Conservation (phyloP, 2,797 vertebrate species). For the Steatocranus sp. region DNA sequence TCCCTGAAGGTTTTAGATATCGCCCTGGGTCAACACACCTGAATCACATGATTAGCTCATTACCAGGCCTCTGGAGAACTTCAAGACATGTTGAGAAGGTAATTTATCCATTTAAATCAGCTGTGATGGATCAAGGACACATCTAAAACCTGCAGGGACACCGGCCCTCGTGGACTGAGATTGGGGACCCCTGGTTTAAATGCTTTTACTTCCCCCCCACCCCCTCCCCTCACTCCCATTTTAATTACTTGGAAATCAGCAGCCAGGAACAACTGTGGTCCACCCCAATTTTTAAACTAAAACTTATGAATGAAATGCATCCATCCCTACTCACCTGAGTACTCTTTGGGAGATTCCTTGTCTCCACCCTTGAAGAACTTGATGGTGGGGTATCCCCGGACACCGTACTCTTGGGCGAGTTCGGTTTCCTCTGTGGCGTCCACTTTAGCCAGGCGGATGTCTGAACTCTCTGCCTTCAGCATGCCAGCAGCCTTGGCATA, state of each 20-base stretch:
- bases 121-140: no score
- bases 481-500: slow-evolving; percentile 89
- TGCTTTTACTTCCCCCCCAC: rapidly evolving
- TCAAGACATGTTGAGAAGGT: no score
- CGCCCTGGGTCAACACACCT: no score
- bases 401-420: slow-evolving; percentile 89
- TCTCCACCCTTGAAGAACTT: slow-evolving; percentile 97
- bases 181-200: no score
- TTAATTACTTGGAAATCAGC: background rate
- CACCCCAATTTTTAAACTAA: background rate
- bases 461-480: slow-evolving; percentile 85
- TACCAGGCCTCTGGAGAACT: no score
- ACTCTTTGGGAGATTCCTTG: slow-evolving; percentile 86
- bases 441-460: slow-evolving; percentile 89
- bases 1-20: no score
- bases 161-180: no score
- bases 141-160: no score
- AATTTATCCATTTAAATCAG: no score
- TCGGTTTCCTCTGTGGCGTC: slow-evolving; percentile 96
- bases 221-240: rapidly evolving
- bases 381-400: slow-evolving; percentile 95
- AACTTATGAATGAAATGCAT: background rate
- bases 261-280: background rate
- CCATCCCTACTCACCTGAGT: slow-evolving; percentile 84
- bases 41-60: no score